phyloP scores from a whole-genome alignment of 1,140 invertebrate species.

The Chelonus insularis region DNA sequence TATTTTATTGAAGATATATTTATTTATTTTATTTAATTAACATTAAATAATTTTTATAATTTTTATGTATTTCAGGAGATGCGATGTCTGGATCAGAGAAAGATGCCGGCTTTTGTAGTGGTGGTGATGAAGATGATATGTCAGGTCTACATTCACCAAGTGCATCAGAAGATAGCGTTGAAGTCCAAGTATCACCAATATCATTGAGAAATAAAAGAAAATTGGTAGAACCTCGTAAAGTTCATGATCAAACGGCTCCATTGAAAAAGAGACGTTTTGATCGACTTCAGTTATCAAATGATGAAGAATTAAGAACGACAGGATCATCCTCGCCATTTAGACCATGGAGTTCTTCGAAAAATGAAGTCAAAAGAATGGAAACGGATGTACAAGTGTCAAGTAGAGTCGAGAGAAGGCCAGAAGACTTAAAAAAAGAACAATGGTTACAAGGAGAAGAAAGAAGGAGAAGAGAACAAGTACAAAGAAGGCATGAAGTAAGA shows the following conservation, averaged over 20 bases:
- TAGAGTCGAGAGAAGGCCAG: slow-evolving; percentile 17
- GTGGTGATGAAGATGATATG: slow-evolving; percentile 68
- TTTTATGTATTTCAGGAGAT: too few species aligned
- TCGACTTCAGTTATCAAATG: slow-evolving; percentile 45
- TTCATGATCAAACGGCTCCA: slow-evolving; percentile 59
- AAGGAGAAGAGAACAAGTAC: slow-evolving; percentile 25
- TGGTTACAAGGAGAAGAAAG: slow-evolving; percentile 28
- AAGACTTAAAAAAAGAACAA: slow-evolving; percentile 12
- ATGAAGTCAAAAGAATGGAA: not conserved
- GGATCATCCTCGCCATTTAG: slow-evolving; percentile 24
- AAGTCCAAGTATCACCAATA: slow-evolving; percentile 68
- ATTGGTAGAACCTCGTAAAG: slow-evolving; percentile 70
- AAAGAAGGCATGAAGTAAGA: slow-evolving; percentile 33
- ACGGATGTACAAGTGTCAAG: not conserved
- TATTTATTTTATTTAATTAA: too few species aligned
- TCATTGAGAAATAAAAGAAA: slow-evolving; percentile 67
- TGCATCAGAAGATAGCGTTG: slow-evolving; percentile 76
- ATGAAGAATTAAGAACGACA: slow-evolving; percentile 27
- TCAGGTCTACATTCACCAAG: slow-evolving; percentile 67
- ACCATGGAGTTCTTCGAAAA: slow-evolving; percentile 18
- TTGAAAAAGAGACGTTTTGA: slow-evolving; percentile 69
- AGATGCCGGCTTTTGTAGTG: slow-evolving; percentile 74
- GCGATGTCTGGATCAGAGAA: slow-evolving; percentile 59
- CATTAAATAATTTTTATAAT: too few species aligned
- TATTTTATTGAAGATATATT: too few species aligned